Evolutionary conservation across 2,888 invertebrate genomes (phyloP), one percentile per base, ranked within the genome.

Genomic region (Clistopyga incitator): DNA sequence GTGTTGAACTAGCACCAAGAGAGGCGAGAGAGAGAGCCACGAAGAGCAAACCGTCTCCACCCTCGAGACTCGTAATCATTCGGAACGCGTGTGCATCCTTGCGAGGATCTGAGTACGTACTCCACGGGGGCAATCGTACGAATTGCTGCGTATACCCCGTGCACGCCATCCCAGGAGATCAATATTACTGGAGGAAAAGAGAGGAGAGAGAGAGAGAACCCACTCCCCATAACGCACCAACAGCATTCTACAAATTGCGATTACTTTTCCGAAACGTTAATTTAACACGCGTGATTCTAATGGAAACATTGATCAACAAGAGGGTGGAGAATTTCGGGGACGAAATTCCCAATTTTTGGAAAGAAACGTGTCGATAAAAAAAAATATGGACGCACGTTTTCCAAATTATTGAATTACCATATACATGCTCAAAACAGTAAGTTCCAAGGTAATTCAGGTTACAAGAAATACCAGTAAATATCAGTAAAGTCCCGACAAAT

Each of bases 51-150:
- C 23, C 10, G 15, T 56, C 23, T 42, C 23, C 54, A 18, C 74
- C 74, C 74, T 75, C 64, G 74, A 75, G 64, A 64, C 74, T 64
- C 64, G 74, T 75, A 64, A 64, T 75, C 64, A 52, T 75, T 75
- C 50, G 61, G 64, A 75, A 75, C 74, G 34, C 74, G 74, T 52
- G 74, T 75, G 74, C 74, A 75, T 74, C 61, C 61, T 59, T 34
- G 72, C 59, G 72, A 61, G 47, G 42, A 29, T 15, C 15, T 47
- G 45, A 74, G 72, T 42, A 75, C 50, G 20, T 20, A 47, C 61
- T 20, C 45, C 13, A 45, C 56, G 42, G 29, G 29, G 25, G 45
- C 72, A 34, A 64, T 61, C 59, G 74, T 50, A 50, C 61, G 34
- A 61, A 45, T 72, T 59, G 72, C 29, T 59, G 29, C 20, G 34